A percentile compares a stretch with the other conserved stretches of the same genome.
These are phyloP conservation scores for Sinocyclocheilus anophthalmus DNA, from an alignment of 2,113 vertebrate genomes.

Conservation along the genomic window DNA sequence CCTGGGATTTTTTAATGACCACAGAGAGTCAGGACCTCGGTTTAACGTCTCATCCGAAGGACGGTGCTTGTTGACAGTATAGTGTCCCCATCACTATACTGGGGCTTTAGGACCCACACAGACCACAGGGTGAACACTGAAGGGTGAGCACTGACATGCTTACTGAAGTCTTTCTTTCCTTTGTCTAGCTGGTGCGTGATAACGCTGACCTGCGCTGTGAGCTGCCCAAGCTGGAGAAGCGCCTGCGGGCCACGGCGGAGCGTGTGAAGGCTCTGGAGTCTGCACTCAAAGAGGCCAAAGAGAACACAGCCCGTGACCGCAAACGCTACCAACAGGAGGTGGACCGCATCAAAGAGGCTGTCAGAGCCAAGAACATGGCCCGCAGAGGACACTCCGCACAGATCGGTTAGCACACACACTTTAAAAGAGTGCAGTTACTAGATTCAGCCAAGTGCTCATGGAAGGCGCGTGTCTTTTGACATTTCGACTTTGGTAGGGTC, in stretches of 20 bases:
- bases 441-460: neutral
- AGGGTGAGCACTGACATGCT: neutral
- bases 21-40: too few relatives aligned
- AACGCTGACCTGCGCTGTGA: slow-evolving; percentile 94
- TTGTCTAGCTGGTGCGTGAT: slow-evolving; percentile 87
- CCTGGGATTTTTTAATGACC: too few relatives aligned
- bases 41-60: too few relatives aligned
- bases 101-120: too few relatives aligned
- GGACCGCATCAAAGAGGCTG: slow-evolving; percentile 94
- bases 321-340: slow-evolving; percentile 93
- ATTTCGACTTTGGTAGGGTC: neutral
- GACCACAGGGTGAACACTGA: too few relatives aligned
- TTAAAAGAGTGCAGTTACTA: neutral
- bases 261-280: slow-evolving; percentile 92
- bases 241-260: slow-evolving; percentile 90
- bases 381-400: slow-evolving; percentile 89
- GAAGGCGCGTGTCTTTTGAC: neutral
- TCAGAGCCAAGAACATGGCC: slow-evolving; percentile 93
- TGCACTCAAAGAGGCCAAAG: slow-evolving; percentile 95
- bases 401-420: slow-evolving; percentile 78
- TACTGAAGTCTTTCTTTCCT: neutral
- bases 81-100: too few relatives aligned
- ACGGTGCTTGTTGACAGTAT: too few relatives aligned
- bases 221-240: slow-evolving; percentile 95
- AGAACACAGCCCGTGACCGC: slow-evolving; percentile 89